phyloP scores from a whole-genome alignment of 1,140 invertebrate species.

The Drosophila busckii region DNA sequence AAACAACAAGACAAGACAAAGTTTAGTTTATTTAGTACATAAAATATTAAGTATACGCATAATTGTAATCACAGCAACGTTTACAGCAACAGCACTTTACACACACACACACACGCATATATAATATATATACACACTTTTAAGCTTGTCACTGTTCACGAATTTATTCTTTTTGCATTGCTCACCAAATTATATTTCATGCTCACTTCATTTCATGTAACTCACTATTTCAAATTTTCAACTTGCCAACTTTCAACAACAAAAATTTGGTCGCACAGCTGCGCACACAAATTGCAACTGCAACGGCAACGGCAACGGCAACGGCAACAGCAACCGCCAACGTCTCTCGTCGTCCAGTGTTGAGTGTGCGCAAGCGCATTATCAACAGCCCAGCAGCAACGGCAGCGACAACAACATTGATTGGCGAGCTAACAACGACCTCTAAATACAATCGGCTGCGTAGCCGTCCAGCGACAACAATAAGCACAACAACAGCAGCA shows the following conservation, averaged over 20 bases:
- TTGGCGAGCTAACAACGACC: slow-evolving; percentile 47
- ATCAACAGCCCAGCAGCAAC: slow-evolving; percentile 53
- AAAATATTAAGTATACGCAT: too few species aligned
- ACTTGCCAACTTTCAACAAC: slow-evolving; percentile 2
- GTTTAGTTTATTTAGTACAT: too few species aligned
- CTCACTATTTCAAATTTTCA: neutral
- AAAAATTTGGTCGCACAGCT: slow-evolving; percentile 32
- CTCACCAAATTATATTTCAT: slow-evolving; percentile 15
- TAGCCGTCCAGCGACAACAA: slow-evolving; percentile 26
- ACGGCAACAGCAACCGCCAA: slow-evolving; percentile 2
- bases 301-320: slow-evolving; percentile 3
- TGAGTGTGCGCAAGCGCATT: slow-evolving; percentile 70
- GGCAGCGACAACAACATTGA: slow-evolving; percentile 34
- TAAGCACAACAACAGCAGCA: slow-evolving; percentile 18
- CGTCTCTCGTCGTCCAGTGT: slow-evolving; percentile 61
- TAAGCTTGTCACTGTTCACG: too few species aligned
- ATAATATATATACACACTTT: too few species aligned
- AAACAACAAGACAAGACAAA: too few species aligned
- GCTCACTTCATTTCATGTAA: slow-evolving; percentile 45
- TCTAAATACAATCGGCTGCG: slow-evolving; percentile 54
- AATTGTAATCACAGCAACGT: too few species aligned
- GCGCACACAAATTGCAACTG: slow-evolving; percentile 53
- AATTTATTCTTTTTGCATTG: too few species aligned
- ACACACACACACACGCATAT: too few species aligned
- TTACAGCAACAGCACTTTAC: too few species aligned